A percentile compares a stretch with the other conserved stretches of the same genome.
Conservation (phyloP, 2,797 vertebrate genomes). For the Rhinogobio ventralis region DNA sequence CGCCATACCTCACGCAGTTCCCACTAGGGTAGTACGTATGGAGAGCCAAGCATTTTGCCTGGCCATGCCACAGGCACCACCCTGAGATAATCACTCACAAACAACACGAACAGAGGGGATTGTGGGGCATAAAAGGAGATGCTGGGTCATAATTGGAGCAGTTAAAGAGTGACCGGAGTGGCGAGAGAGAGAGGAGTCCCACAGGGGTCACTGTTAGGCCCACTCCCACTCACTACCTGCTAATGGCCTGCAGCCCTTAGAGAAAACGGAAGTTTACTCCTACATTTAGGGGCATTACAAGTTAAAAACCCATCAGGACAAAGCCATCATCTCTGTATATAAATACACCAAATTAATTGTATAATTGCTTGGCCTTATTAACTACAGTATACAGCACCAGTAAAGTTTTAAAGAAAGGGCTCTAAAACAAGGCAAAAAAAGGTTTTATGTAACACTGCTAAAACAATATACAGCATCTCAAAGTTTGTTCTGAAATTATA, state of each 20-base stretch:
- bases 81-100: slow-evolving; percentile 65
- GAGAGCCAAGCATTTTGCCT: slow-evolving; percentile 53
- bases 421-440: neutral
- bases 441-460: neutral
- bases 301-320: neutral
- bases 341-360: neutral
- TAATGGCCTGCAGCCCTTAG: slow-evolving; percentile 53
- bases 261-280: slow-evolving; percentile 11
- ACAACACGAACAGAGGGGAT: slow-evolving; percentile 49
- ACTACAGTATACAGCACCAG: neutral
- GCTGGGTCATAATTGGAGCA: slow-evolving; percentile 56
- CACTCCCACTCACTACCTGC: slow-evolving; percentile 50
- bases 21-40: slow-evolving; percentile 27
- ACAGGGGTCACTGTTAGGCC: slow-evolving; percentile 60
- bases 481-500: neutral
- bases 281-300: neutral
- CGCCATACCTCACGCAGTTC: slow-evolving; percentile 23
- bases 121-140: slow-evolving; percentile 54
- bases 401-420: neutral
- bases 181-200: slow-evolving; percentile 49
- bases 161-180: slow-evolving; percentile 59
- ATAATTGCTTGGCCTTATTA: neutral
- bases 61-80: slow-evolving; percentile 57
- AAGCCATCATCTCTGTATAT: neutral
- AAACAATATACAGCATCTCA: neutral